Percentiles rank a stretch among this genome's conserved stretches.
These are phyloP conservation scores for Iphiclides podalirius DNA, from an alignment of 2,888 invertebrate genomes.

Conservation along the genomic window DNA sequence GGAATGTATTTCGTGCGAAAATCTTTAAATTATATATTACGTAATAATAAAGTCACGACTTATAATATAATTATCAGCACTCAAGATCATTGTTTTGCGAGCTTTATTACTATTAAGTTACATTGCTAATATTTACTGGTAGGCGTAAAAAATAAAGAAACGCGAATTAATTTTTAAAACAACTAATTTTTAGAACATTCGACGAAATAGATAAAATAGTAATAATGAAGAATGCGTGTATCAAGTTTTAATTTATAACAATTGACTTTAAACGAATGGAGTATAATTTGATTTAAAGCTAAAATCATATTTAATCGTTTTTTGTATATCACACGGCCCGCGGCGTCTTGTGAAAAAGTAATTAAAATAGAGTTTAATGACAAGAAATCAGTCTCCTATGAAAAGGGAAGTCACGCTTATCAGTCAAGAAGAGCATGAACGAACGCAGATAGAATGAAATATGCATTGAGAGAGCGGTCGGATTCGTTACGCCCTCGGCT, in stretches of 20 bases:
- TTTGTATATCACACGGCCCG: too few relatives aligned
- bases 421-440: conserved; percentile 50
- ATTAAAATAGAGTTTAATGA: conserved; percentile 20
- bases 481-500: conserved; percentile 75
- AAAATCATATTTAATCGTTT: too few relatives aligned
- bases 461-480: conserved; percentile 60
- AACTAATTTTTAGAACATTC: too few relatives aligned
- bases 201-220: too few relatives aligned
- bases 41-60: background rate
- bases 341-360: conserved; percentile 7
- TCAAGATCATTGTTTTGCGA: conserved; percentile 11
- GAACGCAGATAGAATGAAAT: conserved; percentile 27
- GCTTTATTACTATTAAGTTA: conserved; percentile 3
- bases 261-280: too few relatives aligned
- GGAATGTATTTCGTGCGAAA: conserved; percentile 32
- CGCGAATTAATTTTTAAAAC: too few relatives aligned
- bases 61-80: conserved; percentile 4
- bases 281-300: too few relatives aligned
- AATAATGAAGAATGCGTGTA: too few relatives aligned
- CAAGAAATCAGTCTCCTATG: conserved; percentile 38
- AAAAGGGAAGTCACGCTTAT: conserved; percentile 42
- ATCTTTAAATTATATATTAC: background rate
- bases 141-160: conserved; percentile 12
- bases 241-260: too few relatives aligned
- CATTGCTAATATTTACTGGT: conserved; percentile 16